Percentiles rank a stretch among this genome's conserved stretches.
Evolutionary conservation across 2,888 invertebrate species (phyloP).

Genomic region (Macrosiphum euphorbiae): DNA sequence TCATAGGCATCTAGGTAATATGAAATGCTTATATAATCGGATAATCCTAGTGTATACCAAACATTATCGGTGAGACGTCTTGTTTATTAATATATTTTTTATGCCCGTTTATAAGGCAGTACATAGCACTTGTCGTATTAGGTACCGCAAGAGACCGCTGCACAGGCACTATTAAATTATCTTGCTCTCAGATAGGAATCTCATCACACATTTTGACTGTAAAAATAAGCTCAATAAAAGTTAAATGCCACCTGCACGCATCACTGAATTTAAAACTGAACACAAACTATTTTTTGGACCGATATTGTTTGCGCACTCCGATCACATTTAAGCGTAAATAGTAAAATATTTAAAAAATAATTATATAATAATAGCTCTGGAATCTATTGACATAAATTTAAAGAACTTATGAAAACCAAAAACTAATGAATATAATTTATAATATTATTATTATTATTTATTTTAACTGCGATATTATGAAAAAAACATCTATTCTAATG

Average conservation of each 20-base stretch:
- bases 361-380: background rate
- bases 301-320: background rate
- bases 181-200: background rate
- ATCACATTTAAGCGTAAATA: background rate
- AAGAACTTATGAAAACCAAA: background rate
- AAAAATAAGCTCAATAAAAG: background rate
- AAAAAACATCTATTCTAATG: background rate
- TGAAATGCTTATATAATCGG: background rate
- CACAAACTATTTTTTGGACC: background rate
- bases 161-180: background rate
- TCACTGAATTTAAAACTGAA: background rate
- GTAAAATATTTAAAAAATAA: background rate
- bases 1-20: background rate
- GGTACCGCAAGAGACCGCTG: background rate
- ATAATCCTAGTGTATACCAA: background rate
- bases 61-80: background rate
- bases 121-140: background rate
- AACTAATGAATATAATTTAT: background rate
- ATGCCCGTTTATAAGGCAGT: background rate
- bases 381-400: background rate
- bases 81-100: background rate
- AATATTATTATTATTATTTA: background rate
- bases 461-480: background rate
- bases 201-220: background rate
- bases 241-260: background rate